Percentiles rank a stretch among this genome's conserved stretches.
Conservation (phyloP, 2,113 vertebrate genomes). For the Otis tarda region DNA sequence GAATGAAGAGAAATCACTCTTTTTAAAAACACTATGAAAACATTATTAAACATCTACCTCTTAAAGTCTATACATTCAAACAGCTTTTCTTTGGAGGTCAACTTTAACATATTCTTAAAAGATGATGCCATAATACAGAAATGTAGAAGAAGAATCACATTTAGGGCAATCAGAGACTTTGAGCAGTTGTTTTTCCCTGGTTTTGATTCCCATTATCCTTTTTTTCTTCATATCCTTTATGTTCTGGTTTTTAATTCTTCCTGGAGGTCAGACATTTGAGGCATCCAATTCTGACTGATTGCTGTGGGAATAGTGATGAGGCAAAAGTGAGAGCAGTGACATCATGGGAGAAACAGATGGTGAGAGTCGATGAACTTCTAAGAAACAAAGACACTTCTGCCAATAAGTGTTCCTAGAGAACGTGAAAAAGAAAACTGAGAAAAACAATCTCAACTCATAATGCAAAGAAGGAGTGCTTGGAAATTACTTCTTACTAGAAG, state of each 20-base stretch:
- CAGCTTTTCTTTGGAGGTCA: neutral
- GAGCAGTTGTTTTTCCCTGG: neutral
- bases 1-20: neutral
- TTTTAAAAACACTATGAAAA: neutral
- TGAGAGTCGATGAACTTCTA: slow-evolving; percentile 32
- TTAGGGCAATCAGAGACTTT: neutral
- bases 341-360: slow-evolving; percentile 68
- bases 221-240: neutral
- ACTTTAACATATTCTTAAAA: neutral
- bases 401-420: slow-evolving; percentile 54
- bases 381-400: slow-evolving; percentile 57
- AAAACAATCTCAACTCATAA: slow-evolving; percentile 17
- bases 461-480: neutral
- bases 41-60: neutral
- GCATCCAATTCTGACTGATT: slow-evolving; percentile 23
- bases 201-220: neutral
- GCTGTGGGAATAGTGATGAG: slow-evolving; percentile 24
- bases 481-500: neutral
- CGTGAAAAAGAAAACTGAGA: slow-evolving; percentile 20
- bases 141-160: neutral
- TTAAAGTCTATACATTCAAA: neutral
- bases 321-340: slow-evolving; percentile 51
- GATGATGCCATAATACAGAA: neutral
- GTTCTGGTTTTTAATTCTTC: slow-evolving; percentile 4
- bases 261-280: slow-evolving; percentile 15